A percentile compares a stretch with the other conserved stretches of the same genome.
These are phyloP conservation scores for Epistrophe eligans DNA, from an alignment of 2,888 invertebrate genomes.

Conservation along the genomic window DNA sequence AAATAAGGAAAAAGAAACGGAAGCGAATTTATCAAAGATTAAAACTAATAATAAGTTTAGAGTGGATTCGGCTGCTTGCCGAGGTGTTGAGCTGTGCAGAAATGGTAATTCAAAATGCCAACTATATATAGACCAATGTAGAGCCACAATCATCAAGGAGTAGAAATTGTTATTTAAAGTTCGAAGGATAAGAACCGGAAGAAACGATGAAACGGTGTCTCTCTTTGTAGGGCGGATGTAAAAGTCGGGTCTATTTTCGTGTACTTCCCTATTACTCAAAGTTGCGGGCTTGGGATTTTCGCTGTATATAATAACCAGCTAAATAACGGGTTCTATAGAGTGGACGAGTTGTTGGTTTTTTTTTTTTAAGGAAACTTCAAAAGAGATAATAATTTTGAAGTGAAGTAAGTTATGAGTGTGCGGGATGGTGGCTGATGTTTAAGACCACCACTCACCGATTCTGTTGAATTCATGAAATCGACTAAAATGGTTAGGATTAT, in stretches of 20 bases:
- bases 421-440: neutral
- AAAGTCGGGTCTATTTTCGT: conserved; percentile 38
- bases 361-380: conserved; percentile 36
- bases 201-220: conserved; percentile 43
- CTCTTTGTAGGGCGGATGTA: conserved; percentile 44
- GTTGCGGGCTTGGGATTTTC: neutral
- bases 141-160: conserved; percentile 56
- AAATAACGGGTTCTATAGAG: neutral
- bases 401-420: neutral
- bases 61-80: conserved; percentile 53
- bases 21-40: conserved; percentile 73
- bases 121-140: conserved; percentile 13
- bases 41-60: conserved; percentile 71
- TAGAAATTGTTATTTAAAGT: conserved; percentile 69
- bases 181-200: conserved; percentile 61
- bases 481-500: neutral
- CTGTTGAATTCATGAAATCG: neutral
- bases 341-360: conserved; percentile 11
- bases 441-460: neutral
- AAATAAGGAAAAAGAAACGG: conserved; percentile 69
- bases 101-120: conserved; percentile 60
- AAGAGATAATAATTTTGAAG: conserved; percentile 11
- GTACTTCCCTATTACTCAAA: neutral
- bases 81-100: conserved; percentile 30
- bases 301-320: neutral